These are phyloP conservation scores for Lota lota DNA, from an alignment of 2,113 vertebrate species.

Conservation along the genomic window DNA sequence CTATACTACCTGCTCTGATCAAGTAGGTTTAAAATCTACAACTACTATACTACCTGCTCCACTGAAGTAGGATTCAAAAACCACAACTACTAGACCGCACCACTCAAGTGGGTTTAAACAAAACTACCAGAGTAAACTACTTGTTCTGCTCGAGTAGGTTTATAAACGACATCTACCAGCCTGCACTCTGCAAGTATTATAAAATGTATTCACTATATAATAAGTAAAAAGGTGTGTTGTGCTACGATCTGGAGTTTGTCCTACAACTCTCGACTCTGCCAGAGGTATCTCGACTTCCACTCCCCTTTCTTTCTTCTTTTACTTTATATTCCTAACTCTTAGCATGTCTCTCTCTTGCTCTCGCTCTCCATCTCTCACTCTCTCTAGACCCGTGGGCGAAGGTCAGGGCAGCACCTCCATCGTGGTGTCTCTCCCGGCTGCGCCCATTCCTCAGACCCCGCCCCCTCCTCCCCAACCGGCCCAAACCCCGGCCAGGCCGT, in stretches of 20 bases:
- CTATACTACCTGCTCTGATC: conserved; percentile 54
- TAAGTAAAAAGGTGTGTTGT: too few relatives aligned
- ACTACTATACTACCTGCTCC: not conserved
- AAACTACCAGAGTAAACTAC: conserved; percentile 71
- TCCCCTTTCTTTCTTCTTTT: too few relatives aligned
- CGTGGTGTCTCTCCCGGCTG: conserved; percentile 69
- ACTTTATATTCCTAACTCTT: too few relatives aligned
- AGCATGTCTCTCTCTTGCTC: not conserved
- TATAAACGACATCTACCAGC: not conserved
- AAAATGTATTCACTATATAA: too few relatives aligned
- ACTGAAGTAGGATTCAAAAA: too few relatives aligned
- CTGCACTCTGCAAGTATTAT: too few relatives aligned
- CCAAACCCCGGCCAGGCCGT: conserved; percentile 60
- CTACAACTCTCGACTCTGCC: too few relatives aligned
- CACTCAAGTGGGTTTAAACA: conserved; percentile 70
- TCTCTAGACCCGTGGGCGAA: conserved; percentile 81
- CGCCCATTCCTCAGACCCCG: conserved; percentile 53
- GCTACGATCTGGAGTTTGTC: too few relatives aligned
- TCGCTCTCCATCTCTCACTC: conserved; percentile 8
- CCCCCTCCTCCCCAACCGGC: conserved; percentile 25
- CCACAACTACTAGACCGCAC: conserved; percentile 33
- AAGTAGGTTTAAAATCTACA: conserved; percentile 46
- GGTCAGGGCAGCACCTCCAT: conserved; percentile 78
- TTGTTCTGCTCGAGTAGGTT: conserved; percentile 60
- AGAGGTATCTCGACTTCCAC: too few relatives aligned